phyloP scores from a whole-genome alignment of 1,140 invertebrate species.

The Drosophila tropicalis region DNA sequence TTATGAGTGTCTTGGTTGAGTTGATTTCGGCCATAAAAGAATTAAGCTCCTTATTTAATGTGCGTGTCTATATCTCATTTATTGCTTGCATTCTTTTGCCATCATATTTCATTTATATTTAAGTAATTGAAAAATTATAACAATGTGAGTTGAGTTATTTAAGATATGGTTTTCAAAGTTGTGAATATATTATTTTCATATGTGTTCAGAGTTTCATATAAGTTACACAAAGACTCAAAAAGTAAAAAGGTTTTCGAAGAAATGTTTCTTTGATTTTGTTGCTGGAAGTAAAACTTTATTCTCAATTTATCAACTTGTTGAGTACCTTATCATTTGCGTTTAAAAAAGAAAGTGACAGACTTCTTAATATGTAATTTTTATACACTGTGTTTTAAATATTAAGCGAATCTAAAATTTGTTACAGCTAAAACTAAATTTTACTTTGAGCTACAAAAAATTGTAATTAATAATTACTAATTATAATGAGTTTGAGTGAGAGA shows the following conservation, averaged over 20 bases:
- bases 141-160: background rate
- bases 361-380: background rate
- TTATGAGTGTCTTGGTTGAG: constrained; percentile 27
- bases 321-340: background rate
- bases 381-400: background rate
- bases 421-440: too few species aligned
- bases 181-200: background rate
- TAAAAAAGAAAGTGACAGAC: background rate
- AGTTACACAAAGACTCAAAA: too few species aligned
- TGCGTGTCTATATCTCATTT: constrained; percentile 22
- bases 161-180: background rate
- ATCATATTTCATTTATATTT: background rate
- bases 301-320: background rate
- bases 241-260: too few species aligned
- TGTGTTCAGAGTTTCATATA: too few species aligned
- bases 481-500: too few species aligned
- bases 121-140: constrained; percentile 2
- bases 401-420: background rate
- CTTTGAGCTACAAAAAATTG: too few species aligned
- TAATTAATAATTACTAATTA: too few species aligned
- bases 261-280: background rate
- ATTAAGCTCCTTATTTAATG: constrained; percentile 39
- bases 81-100: background rate
- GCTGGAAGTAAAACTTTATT: background rate
- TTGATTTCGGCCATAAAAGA: constrained; percentile 15